Evolutionary conservation across 2,113 vertebrate species (phyloP), one percentile per base, ranked within the genome.

Genomic region (Lagopus muta): DNA sequence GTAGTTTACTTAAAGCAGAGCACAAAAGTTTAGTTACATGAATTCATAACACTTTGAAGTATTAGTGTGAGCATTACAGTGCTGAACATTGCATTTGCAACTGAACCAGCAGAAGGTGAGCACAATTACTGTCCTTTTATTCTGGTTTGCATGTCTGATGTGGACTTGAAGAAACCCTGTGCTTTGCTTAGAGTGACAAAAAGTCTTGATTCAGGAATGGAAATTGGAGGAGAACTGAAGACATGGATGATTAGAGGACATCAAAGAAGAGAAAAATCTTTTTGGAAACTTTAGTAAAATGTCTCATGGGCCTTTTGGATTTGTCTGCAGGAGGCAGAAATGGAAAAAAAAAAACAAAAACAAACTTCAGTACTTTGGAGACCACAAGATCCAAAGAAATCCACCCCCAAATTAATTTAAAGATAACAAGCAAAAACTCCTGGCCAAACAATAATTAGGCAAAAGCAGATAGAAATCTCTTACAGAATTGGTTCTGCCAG

Each of bases 401-500:
- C 14, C 75, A 93, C 10, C 45, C 79, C 52, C 79, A 67, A 93
- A 67, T 90, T 82, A 86, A 82, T 77, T 75, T 78, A 94, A 96
- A 94, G 57, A 43, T 89, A 93, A 97, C 88, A 74, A 86, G 27
- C 21, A 80, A 88, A 90, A 89, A 83, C 4, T 32, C 34, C 36
- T 73, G 77, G 85, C 94, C 87, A 94, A 92, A 89, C 66, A 89
- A 84, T 88, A 94, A 90, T 94, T 94, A 95, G 91, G 71, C 52
- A 72, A 84, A 89, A 91, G 65, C 42, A 97, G 88, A 88, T 22
- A 36, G 28, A 89, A 94, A 58, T 85, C 87, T 93, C 77, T 36
- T 76, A 89, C 78, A 34, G 77, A 86, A 86, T 88, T 93, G 74
- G 45, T 81, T 96, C 67, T 96, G 93, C 94, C 96, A 97, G 92